Evolutionary conservation across 2,113 vertebrate species (phyloP), one percentile per base, ranked within the genome.

Genomic region (Equus quagga): DNA sequence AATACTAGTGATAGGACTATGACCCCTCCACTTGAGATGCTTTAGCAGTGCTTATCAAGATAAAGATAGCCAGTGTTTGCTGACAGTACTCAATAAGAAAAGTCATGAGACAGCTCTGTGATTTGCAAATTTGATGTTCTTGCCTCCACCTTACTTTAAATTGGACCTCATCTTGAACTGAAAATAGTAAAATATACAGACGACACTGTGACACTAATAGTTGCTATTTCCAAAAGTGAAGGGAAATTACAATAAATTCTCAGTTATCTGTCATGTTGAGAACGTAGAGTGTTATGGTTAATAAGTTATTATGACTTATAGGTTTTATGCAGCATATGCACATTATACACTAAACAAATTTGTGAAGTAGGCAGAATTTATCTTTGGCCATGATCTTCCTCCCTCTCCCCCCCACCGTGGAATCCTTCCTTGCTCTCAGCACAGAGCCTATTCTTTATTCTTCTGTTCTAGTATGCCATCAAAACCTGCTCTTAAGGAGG

Each of bases 211-310:
- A 90, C 83, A 84, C 64, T 83, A 73, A 46, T 72, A 69, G 60
- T 89, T 81, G 93, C 36, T 93, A 7, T 94, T 89, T 97, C 64
- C n/a, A 72, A 81, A 94, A 76, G 69, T 60, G 3, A 96, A 89
- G 28, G 51, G 23, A 93, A 92, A 87, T 87, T 82, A 93, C 11
- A 62, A 31, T 72, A 86, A 91, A 73, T 73, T 88, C 18, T 94
- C n/a, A 65, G 79, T 85, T 67, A 81, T 67, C 44, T 86, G 60
- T 83, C 41, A 56, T 62, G 33, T 91, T 89, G 60, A 88, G 56
- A 87, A 56, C 31, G 6, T 76, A 60, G 44, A 36, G 62, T 70
- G 14, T 67, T 92, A 78, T n/a, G 46, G 3, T 83, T 94, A 80
- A 54, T 87, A 84, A 96, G 46, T 44, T 64, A 6, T n/a, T 54